Conservation (phyloP, 2,113 vertebrate genomes). For the Dasyprocta punctata region DNA sequence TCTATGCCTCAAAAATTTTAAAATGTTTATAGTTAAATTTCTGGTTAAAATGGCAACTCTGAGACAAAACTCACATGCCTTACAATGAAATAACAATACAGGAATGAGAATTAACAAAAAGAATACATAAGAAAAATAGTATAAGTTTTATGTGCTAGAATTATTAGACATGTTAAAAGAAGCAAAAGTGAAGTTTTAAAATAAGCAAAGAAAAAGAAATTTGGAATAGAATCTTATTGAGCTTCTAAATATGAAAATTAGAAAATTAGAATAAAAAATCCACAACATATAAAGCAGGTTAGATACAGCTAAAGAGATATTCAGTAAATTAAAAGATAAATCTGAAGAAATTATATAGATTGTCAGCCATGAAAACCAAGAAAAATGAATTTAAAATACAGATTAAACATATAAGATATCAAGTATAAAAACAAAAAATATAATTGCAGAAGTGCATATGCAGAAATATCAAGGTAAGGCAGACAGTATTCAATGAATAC, state of each 20-base stretch:
- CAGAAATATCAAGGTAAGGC: neutral
- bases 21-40: neutral
- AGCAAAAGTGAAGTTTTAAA: neutral
- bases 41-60: neutral
- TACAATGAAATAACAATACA: neutral
- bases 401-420: neutral
- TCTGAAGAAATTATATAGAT: neutral
- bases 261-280: neutral
- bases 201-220: neutral
- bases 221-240: conserved; percentile 5
- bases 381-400: neutral
- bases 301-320: neutral
- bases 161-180: neutral
- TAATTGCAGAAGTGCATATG: neutral
- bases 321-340: neutral
- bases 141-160: neutral
- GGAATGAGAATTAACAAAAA: neutral
- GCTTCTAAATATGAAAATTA: neutral
- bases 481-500: neutral
- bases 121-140: neutral
- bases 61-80: neutral
- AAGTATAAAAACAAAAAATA: neutral
- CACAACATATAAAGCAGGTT: neutral
- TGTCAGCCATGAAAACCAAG: neutral
- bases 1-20: neutral